Evolutionary conservation across 2,113 vertebrate genomes (phyloP).

Genomic region (Cheirogaleus medius): DNA sequence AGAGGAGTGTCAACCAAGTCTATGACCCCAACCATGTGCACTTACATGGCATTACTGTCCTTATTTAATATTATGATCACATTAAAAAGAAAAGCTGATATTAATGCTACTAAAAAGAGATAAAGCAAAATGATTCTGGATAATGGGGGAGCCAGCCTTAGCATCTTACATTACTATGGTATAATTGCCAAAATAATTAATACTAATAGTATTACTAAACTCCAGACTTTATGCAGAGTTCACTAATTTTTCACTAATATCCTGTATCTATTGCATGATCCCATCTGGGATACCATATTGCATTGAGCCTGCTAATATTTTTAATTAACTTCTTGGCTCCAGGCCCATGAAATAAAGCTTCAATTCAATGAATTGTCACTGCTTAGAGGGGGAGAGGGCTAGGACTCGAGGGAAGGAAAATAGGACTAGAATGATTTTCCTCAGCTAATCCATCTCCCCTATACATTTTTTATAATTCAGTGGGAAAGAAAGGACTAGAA

Average conservation of each 20-base stretch:
- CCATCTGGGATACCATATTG: background rate
- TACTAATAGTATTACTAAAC: background rate
- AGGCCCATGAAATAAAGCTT: background rate
- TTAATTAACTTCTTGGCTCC: background rate
- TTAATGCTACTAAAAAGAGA: background rate
- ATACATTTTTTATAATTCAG: background rate
- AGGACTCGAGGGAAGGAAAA: background rate
- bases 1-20: background rate
- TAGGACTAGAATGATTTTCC: background rate
- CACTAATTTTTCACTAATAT: background rate
- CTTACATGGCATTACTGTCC: background rate
- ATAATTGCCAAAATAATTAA: background rate
- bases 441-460: background rate
- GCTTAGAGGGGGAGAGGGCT: background rate
- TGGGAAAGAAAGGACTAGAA: background rate
- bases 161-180: background rate
- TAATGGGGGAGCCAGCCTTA: background rate
- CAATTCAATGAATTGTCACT: background rate
- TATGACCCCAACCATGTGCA: background rate
- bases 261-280: background rate
- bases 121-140: background rate
- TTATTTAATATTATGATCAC: background rate
- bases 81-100: background rate
- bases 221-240: background rate
- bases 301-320: constrained; percentile 8